Evolutionary conservation across 2,113 vertebrate species (phyloP).

Genomic region (Bagarius yarrelli): DNA sequence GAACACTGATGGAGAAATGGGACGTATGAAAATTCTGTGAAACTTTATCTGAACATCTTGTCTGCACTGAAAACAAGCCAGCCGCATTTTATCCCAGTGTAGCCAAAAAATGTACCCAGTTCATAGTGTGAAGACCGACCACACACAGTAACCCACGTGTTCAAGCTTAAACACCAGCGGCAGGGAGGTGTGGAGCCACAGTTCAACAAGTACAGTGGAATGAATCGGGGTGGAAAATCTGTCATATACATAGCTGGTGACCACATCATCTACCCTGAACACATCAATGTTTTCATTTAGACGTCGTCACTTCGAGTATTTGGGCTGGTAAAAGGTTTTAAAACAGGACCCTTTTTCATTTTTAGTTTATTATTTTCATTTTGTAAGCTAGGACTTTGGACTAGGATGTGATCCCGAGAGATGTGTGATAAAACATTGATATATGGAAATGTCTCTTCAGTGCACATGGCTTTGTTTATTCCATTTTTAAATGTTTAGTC

Average conservation of each 20-base stretch:
- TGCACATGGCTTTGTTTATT: slow-evolving; percentile 28
- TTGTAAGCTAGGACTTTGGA: slow-evolving; percentile 25
- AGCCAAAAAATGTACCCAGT: neutral
- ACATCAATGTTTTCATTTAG: slow-evolving; percentile 24
- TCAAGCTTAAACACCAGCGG: slow-evolving; percentile 5
- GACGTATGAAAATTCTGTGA: neutral
- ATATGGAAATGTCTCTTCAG: slow-evolving; percentile 21
- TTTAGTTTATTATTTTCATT: slow-evolving; percentile 9
- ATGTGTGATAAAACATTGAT: slow-evolving; percentile 30
- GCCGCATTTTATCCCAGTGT: neutral
- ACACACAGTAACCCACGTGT: slow-evolving; percentile 4
- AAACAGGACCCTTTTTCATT: slow-evolving; percentile 23
- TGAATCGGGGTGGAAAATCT: slow-evolving; percentile 17
- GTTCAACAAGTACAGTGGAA: neutral
- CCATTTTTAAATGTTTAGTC: slow-evolving; percentile 40
- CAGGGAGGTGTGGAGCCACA: neutral
- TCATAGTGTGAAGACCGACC: neutral
- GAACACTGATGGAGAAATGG: neutral
- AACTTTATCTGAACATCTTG: neutral
- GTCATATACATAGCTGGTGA: slow-evolving; percentile 9
- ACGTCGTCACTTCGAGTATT: slow-evolving; percentile 24
- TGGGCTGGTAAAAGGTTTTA: slow-evolving; percentile 28
- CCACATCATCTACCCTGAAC: slow-evolving; percentile 5
- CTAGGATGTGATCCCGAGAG: slow-evolving; percentile 33
- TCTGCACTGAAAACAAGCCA: slow-evolving; percentile 8